Percentiles rank a stretch among this genome's conserved stretches.
phyloP scores from a whole-genome alignment of 2,797 vertebrate genomes.

The Centroberyx gerrardi region DNA sequence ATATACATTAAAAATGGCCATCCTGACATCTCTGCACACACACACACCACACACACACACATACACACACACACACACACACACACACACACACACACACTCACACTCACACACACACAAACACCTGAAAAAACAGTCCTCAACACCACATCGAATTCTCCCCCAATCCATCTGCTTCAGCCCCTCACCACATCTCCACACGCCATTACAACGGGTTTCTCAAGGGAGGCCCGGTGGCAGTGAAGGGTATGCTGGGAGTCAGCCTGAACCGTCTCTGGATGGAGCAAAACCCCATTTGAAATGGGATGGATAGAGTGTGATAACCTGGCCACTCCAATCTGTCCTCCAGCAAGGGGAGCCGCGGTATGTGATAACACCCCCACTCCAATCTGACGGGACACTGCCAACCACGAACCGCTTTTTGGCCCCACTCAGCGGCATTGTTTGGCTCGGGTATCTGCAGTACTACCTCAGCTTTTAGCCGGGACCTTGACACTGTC shows the following conservation, averaged over 20 bases:
- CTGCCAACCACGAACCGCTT: not conserved
- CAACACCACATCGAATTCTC: not conserved
- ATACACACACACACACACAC: not conserved
- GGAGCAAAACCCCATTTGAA: slow-evolving; percentile 4
- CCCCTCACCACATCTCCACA: not conserved
- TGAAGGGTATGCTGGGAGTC: slow-evolving; percentile 9
- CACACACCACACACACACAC: no score
- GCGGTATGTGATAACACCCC: not conserved
- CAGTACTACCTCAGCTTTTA: not conserved
- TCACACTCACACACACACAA: not conserved
- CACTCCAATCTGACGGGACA: slow-evolving; percentile 12
- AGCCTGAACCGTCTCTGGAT: slow-evolving; percentile 3
- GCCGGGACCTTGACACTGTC: not conserved
- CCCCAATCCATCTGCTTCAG: not conserved
- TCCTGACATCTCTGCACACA: no score
- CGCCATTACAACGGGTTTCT: not conserved
- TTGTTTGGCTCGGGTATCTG: not conserved
- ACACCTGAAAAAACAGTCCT: not conserved
- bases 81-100: not conserved
- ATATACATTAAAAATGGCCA: no score
- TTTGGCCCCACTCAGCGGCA: not conserved
- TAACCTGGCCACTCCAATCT: slow-evolving; percentile 13
- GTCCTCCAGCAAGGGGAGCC: not conserved
- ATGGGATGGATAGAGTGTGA: slow-evolving; percentile 9
- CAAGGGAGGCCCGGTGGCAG: not conserved